These are phyloP conservation scores for Apamea crenata DNA, from an alignment of 2,888 invertebrate genomes.

Conservation along the genomic window DNA sequence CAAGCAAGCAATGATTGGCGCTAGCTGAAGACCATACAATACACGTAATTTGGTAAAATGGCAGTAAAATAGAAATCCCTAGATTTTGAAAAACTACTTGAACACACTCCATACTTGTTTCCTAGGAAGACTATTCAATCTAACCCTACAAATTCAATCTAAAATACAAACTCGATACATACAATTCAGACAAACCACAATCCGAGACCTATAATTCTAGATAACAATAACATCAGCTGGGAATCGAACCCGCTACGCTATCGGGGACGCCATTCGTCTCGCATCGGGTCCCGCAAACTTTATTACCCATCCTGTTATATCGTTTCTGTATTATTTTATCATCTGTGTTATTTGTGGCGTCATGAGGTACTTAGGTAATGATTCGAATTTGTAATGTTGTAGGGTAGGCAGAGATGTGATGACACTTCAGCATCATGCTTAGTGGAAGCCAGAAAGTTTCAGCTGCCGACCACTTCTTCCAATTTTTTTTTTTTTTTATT, in stretches of 20 bases:
- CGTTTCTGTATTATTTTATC: constrained; percentile 61
- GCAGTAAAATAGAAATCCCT: neutral
- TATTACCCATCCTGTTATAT: constrained; percentile 64
- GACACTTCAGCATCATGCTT: too few relatives aligned
- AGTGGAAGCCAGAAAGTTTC: too few relatives aligned
- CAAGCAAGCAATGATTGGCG: neutral
- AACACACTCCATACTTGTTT: neutral
- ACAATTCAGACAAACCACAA: constrained; percentile 40
- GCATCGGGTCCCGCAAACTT: constrained; percentile 58
- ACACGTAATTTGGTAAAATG: neutral
- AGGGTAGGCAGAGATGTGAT: neutral
- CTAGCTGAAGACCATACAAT: neutral
- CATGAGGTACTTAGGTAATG: constrained; percentile 3
- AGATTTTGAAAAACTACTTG: neutral
- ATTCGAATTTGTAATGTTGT: constrained; percentile 17
- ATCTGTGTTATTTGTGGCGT: constrained; percentile 47
- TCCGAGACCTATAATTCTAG: constrained; percentile 43
- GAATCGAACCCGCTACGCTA: constrained; percentile 59
- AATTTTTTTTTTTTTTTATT: too few relatives aligned
- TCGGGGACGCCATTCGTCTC: constrained; percentile 62
- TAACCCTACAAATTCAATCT: neutral
- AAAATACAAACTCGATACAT: constrained; percentile 8
- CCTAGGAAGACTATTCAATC: neutral
- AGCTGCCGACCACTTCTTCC: too few relatives aligned
- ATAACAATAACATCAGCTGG: constrained; percentile 60